Percentiles rank a stretch among this genome's conserved stretches.
Evolutionary conservation across 2,113 vertebrate species (phyloP).

Genomic region (Scartelaos histophorus): DNA sequence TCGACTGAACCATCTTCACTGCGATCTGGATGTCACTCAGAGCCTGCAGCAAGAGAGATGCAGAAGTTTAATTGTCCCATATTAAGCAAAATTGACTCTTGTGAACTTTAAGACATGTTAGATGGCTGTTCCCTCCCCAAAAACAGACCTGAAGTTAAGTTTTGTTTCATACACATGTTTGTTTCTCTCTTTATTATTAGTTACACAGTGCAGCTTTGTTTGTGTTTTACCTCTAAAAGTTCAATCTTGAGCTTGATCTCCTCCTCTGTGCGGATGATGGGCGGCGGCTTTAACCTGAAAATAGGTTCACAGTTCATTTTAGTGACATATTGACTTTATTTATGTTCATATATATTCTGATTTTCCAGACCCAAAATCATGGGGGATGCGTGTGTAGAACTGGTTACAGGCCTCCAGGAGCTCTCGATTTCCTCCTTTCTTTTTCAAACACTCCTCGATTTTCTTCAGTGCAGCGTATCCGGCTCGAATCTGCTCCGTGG

Average conservation of each 20-base stretch:
- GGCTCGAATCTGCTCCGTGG: slow-evolving; percentile 83
- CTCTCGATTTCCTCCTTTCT: slow-evolving; percentile 64
- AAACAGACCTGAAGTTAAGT: too few species aligned
- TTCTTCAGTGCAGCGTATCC: slow-evolving; percentile 84
- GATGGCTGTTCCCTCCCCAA: too few species aligned
- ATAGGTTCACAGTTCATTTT: not conserved
- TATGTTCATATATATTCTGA: not conserved
- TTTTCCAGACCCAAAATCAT: slow-evolving; percentile 85
- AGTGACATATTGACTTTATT: not conserved
- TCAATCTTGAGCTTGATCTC: slow-evolving; percentile 86
- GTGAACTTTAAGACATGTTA: too few species aligned
- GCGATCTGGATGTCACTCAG: slow-evolving; percentile 88
- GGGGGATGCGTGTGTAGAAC: slow-evolving; percentile 91
- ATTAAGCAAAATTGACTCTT: too few species aligned
- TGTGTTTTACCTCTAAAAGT: slow-evolving; percentile 81
- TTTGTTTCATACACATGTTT: too few species aligned
- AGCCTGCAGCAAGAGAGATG: slow-evolving; percentile 60
- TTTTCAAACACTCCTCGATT: slow-evolving; percentile 84
- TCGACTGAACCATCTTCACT: slow-evolving; percentile 82
- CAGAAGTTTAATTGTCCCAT: not conserved
- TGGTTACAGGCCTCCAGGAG: slow-evolving; percentile 88
- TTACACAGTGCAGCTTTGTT: not conserved
- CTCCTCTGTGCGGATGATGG: slow-evolving; percentile 80
- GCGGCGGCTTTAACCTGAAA: slow-evolving; percentile 82
- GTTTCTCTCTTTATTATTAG: too few species aligned